Conservation (phyloP, 2,888 invertebrate genomes). For the Aphodius sticticus region DNA sequence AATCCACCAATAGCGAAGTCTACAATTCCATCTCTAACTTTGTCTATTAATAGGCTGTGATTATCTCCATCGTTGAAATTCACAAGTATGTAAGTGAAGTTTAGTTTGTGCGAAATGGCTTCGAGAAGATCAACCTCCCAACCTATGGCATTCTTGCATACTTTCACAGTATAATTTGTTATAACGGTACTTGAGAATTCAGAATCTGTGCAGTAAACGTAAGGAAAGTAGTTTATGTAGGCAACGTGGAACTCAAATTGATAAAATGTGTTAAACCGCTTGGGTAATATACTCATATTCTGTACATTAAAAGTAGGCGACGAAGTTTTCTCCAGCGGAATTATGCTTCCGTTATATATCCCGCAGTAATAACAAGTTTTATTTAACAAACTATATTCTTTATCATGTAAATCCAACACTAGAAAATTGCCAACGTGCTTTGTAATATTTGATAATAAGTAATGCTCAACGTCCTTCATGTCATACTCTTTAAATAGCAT, state of each 20-base stretch:
- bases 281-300: not conserved
- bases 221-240: constrained; percentile 41
- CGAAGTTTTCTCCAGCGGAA: not conserved
- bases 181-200: not conserved
- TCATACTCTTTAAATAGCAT: not conserved
- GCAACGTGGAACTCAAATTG: constrained; percentile 34
- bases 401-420: not conserved
- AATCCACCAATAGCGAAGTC: constrained; percentile 45
- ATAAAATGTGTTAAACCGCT: not conserved
- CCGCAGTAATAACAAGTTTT: not conserved
- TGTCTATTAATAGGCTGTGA: constrained; percentile 23
- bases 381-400: not conserved
- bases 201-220: constrained; percentile 36
- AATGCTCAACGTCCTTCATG: not conserved
- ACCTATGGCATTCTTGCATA: constrained; percentile 38
- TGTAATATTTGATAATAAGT: not conserved
- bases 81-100: constrained; percentile 40
- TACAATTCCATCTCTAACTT: constrained; percentile 24
- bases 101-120: constrained; percentile 37
- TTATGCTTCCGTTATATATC: not conserved
- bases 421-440: not conserved
- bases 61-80: constrained; percentile 24
- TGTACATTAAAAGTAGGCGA: not conserved
- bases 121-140: constrained; percentile 39
- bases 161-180: constrained; percentile 22